Base-by-base conservation (phyloP, 2,888 invertebrate species). In the Sesia apiformis region DNA sequence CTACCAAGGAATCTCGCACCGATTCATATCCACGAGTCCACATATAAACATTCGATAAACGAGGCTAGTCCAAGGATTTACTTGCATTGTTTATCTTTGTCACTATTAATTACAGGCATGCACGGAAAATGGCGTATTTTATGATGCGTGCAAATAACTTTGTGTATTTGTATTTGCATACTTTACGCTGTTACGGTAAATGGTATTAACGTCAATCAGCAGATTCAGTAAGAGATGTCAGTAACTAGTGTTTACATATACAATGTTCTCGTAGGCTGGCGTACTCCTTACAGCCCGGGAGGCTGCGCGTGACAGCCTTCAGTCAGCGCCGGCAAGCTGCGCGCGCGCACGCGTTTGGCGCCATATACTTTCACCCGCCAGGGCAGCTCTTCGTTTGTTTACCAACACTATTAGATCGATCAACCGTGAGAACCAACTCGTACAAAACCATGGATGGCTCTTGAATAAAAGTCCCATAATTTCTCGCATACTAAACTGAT, bases 291-390 rank as follows among this genome's bases (percentile, higher is more conserved):
- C 39, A 63, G 65, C 4, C 4, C 70, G 74, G 78, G 82, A 83
- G 76, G 79, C 72, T 79, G 78, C 72, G 77, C 74, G 69, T 79
- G 79, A 77, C 81, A 84, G 81, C 78, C 82, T 84, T 81, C 84
- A 89, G 88, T 89, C 74, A 81, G 76, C 73, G 79, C 74, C 76
- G 74, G 84, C 71, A 56, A 74, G 74, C 75, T 60, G 82, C 87
- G 87, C 87, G 87, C 63, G 81, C 89, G 88, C 88, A 88, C 89
- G 88, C 74, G 75, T 85, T 60, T 64, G 40, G 39, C 52, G 38
- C 8, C 52, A 52, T 52, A 38, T 23, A 23, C 23, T 23, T 23
- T 39, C 40, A 39, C 39, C 39, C 6, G n/a, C 38, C 41, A 51
- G 38, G 5, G 40, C 8, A 38, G 46, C 46, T 38, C n/a, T 39